A percentile compares a stretch with the other conserved stretches of the same genome.
These are phyloP conservation scores for Watsonalla cultraria DNA, from an alignment of 2,888 invertebrate species.

Conservation along the genomic window DNA sequence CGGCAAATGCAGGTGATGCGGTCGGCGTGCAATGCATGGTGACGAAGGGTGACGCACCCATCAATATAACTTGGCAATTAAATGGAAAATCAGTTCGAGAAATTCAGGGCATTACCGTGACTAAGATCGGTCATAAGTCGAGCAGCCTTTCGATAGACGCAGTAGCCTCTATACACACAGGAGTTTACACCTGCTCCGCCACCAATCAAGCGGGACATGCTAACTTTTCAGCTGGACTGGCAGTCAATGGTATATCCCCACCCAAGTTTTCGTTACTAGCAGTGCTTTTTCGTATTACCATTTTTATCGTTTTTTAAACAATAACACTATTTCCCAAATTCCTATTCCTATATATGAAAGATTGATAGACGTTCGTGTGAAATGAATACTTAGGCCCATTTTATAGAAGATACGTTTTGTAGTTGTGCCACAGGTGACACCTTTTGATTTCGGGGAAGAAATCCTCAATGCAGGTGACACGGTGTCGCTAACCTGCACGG, in stretches of 20 bases:
- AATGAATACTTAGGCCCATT: constrained; percentile 6
- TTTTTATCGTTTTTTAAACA: constrained; percentile 2
- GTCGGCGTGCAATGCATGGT: constrained; percentile 87
- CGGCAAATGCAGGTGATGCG: constrained; percentile 87
- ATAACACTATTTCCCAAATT: constrained; percentile 4
- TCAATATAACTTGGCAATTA: constrained; percentile 87
- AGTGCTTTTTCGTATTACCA: neutral
- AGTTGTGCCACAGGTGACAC: constrained; percentile 90
- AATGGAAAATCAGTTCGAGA: constrained; percentile 80
- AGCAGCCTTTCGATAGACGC: constrained; percentile 86
- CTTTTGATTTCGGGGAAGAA: constrained; percentile 87
- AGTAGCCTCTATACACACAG: constrained; percentile 85
- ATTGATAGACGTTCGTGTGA: neutral
- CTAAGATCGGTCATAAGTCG: constrained; percentile 80
- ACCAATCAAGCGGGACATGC: constrained; percentile 83
- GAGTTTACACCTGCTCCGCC: constrained; percentile 86
- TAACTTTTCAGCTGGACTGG: constrained; percentile 81
- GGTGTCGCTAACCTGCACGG: constrained; percentile 83
- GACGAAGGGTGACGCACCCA: constrained; percentile 87
- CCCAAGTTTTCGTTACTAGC: constrained; percentile 9
- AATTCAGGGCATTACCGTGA: constrained; percentile 76
- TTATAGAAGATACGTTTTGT: constrained; percentile 23
- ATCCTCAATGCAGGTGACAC: constrained; percentile 85
- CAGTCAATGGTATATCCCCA: constrained; percentile 82
- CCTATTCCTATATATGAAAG: neutral